Percentiles rank a stretch among this genome's conserved stretches.
Evolutionary conservation across 2,113 vertebrate species (phyloP).

Genomic region (Pluvianellus socialis): DNA sequence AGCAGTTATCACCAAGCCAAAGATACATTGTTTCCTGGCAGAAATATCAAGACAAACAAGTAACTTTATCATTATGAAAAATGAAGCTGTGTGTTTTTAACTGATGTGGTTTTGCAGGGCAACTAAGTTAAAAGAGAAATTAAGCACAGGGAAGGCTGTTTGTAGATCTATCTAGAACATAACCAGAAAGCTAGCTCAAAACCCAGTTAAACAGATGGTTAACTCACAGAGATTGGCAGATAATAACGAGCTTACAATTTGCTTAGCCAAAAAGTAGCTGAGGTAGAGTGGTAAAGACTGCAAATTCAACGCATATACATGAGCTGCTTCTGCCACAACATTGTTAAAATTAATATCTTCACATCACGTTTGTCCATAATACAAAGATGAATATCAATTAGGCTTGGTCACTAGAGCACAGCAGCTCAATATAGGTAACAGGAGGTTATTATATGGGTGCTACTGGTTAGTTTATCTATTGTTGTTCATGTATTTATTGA

Average conservation of each 20-base stretch:
- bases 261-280: not conserved
- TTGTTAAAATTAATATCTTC: not conserved
- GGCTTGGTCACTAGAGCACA: not conserved
- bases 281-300: not conserved
- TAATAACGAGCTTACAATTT: not conserved
- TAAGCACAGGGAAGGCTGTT: not conserved
- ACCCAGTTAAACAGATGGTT: not conserved
- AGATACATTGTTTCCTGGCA: rapidly evolving
- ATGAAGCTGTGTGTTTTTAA: not conserved
- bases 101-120: not conserved
- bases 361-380: not conserved
- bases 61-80: not conserved
- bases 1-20: not conserved
- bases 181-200: not conserved
- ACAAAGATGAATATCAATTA: not conserved
- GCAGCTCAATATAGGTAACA: not conserved
- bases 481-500: not conserved
- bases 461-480: not conserved
- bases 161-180: not conserved
- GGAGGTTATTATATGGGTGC: not conserved
- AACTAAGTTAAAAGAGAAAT: not conserved
- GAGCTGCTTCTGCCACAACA: not conserved
- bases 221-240: not conserved
- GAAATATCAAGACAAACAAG: not conserved
- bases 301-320: not conserved